Evolutionary conservation across 2,113 vertebrate species (phyloP), one percentile per base, ranked within the genome.

Genomic region (Melanerpes aurifrons): DNA sequence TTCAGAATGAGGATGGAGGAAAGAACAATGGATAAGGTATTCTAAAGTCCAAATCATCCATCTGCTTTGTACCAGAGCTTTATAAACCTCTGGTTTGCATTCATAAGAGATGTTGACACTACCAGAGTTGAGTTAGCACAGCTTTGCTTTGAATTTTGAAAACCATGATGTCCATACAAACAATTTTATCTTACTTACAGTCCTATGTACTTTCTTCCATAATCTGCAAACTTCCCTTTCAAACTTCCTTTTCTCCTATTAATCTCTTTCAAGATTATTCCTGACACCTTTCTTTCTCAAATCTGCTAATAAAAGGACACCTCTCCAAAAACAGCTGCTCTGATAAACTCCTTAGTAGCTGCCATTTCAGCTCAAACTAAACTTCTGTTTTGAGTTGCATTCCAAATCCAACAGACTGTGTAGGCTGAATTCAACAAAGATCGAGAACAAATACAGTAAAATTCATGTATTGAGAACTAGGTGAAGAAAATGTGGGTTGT

Each of bases 111-210:
- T 35, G 40, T 58, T 19, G 3, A 32, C 75, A 69, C 31, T 62
- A 62, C 75, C 32, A 88, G 53, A 12, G 40, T 29, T 17, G 1
- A 81, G 43, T 54, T 19, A 16, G 43, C 25, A 76, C 10, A 58
- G 64, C 26, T 86, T 80, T 80, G 29, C 37, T 91, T 37, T 73
- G 68, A 91, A 87, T 87, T 86, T 77, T 76, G 37, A 86, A 79
- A 78, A 61, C 7, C 48, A 59, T 25, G 18, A 57, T 56, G 61
- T 64, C 20, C 63, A 68, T 17, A 67, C 29, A 72, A 86, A 72
- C 28, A 86, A 63, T 70, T 26, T 76, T n/a, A 66, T 62, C 31
- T 69, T 25, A 66, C 58, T 74, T 32, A 66, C 56, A 12, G 1
- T 32, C 8, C 17, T 35, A 54, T 43, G 26, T 40, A 43, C 56